Base-by-base conservation (phyloP, 1,140 invertebrate genomes). In the Phymorhynchus buccinoides region DNA sequence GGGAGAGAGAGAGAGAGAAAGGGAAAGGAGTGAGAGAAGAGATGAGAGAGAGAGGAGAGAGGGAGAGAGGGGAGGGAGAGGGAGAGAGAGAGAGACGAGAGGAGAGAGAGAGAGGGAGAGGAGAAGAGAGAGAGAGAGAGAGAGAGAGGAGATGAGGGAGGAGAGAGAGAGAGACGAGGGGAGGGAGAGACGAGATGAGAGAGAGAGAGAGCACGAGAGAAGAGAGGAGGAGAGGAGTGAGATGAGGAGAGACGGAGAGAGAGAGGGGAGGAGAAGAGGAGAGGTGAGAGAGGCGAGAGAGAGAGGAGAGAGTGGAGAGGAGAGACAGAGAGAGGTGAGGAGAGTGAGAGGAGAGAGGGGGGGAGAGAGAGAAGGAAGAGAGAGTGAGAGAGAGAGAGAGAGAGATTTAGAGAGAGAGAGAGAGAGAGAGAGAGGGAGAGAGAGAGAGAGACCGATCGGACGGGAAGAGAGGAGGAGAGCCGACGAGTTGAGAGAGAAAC, bases 51-150 rank as follows among this genome's bases (percentile, higher is more conserved):
- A 83, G 37, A 77, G 71, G 75, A 68, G 77, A 30, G 56, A 37
- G 78, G 83, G 35, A 41, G 66, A 37, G 37, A 71, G 78, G 39
- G 56, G 12, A 48, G 48, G 52, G 37, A 14, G 18, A 84, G 39
- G 77, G 12, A 48, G 7, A 48, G 7, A 48, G 7, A 48, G 7
- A 48, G 7, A 48, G 7, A 48, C 44, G 44, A 6, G 56, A 22
- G 77, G 71, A 39, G 22, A 56, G 75, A 84, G 73, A 78, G 75
- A 62, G 35, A 84, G 83, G 77, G 44, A 56, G 37, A n/a, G 41
- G 77, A 32, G 56, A 12, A 84, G 73, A 78, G 18, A 56, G 42
- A 73, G 83, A 84, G 44, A 78, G 75, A 84, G 71, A 84, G 37
- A 6, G 75, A 77, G n/a, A 84, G 39, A 22, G 16, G 56, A 22